Base-by-base conservation (phyloP, 2,797 vertebrate species). In the Petrocephalus sullivani region DNA sequence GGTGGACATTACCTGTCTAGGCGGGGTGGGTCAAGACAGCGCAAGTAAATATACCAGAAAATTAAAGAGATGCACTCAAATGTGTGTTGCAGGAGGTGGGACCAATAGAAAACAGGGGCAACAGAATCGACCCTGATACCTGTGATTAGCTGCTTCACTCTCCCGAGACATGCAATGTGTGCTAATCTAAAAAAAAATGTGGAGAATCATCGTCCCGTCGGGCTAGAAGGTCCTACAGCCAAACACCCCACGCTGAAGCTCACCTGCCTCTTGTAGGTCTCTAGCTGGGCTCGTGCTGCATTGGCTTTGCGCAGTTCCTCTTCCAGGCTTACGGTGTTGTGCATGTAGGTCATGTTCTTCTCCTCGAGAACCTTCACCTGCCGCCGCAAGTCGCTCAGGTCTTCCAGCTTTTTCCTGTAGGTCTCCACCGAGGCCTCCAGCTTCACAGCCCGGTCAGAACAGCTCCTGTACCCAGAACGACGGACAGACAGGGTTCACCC, bases 301-400 rank as follows among this genome's bases (percentile, higher is more conserved):
- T 99, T 99, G 89, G 98, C 98, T 90, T 99, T 99, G 91, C 97
- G 97, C 6, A 99, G 94, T 88, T 99, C 98, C 75, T 99, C 98
- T 93, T 99, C 98, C 91, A 99, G 93, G 67, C 97, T 97, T 89
- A 99, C 96, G 0, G 97, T 99, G 91, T 98, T 99, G 64, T 99
- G 97, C 98, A 99, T 98, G 92, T 99, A 99, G 91, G 97, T 98
- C 96, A 97, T 97, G 92, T 99, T 99, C 88, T 98, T 98, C 92
- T 99, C 97, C 91, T 99, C 98, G 92, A 99, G 94, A 51, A 96
- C 96, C 91, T 98, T 99, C 92, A 99, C 96, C 92, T 99, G 98
- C 90, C 97, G 95, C 91, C 97, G 97, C 89, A 99, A 95, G 91
- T 99, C 98, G 8, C 96, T 97, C 57, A 99, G 94, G 89, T 98